Percentiles rank a stretch among this genome's conserved stretches.
Conservation (phyloP, 2,797 vertebrate species). For the Danio choprae region DNA sequence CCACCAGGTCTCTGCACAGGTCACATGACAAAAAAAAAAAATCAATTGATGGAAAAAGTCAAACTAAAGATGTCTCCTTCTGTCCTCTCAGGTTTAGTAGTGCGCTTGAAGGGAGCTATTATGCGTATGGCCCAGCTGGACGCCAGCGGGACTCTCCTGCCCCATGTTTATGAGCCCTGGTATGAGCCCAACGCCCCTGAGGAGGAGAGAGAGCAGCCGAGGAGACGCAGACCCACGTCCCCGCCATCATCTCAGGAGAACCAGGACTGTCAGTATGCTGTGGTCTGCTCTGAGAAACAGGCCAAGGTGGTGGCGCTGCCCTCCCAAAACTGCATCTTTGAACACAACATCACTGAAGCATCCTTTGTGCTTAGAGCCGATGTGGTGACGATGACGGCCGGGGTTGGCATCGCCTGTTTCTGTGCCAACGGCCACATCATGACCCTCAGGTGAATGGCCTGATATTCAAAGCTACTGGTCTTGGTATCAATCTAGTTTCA, state of each 20-base stretch:
- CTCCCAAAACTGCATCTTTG: conserved; percentile 89
- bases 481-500: no score
- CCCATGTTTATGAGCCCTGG: conserved; percentile 90
- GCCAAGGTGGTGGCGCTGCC: conserved; percentile 95
- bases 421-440: conserved; percentile 99
- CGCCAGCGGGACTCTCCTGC: conserved; percentile 84
- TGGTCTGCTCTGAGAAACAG: conserved; percentile 98
- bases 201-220: conserved; percentile 85
- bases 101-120: conserved; percentile 90
- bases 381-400: conserved; percentile 85
- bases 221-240: conserved; percentile 87
- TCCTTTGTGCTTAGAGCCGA: conserved; percentile 96
- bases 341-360: conserved; percentile 96
- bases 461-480: background rate
- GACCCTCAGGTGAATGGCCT: conserved; percentile 88
- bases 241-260: conserved; percentile 90
- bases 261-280: conserved; percentile 89
- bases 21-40: no score
- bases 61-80: background rate
- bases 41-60: background rate
- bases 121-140: conserved; percentile 93
- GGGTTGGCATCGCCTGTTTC: conserved; percentile 95
- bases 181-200: conserved; percentile 89
- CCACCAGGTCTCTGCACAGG: no score
- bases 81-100: conserved; percentile 82